A percentile compares a stretch with the other conserved stretches of the same genome.
phyloP scores from a whole-genome alignment of 2,888 invertebrate species.

The Lasioglossum marginatum region DNA sequence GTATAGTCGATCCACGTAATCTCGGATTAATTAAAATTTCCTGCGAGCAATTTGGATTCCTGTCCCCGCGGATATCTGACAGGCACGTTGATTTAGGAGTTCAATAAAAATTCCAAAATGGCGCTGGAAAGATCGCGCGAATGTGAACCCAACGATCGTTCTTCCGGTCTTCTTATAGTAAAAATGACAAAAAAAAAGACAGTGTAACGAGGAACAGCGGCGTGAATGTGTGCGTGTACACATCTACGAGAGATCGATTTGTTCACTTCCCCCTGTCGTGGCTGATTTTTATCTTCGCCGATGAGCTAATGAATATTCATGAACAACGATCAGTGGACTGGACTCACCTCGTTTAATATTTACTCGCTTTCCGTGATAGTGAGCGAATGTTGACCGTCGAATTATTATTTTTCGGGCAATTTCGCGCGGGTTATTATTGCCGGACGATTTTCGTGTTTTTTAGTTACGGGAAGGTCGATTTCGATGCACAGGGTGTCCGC shows the following conservation, averaged over 20 bases:
- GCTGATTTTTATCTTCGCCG: constrained; percentile 34
- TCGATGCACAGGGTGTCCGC: neutral
- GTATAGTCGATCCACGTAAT: constrained; percentile 34
- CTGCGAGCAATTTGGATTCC: constrained; percentile 37
- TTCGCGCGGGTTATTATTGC: neutral
- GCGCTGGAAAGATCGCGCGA: neutral
- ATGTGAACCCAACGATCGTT: neutral
- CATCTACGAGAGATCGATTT: neutral
- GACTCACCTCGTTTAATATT: constrained; percentile 39
- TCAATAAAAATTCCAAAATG: constrained; percentile 46
- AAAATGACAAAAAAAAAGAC: constrained; percentile 2
- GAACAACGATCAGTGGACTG: neutral
- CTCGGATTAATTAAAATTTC: constrained; percentile 46
- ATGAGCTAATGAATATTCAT: constrained; percentile 53
- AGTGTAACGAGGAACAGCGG: neutral
- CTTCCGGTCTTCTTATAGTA: neutral
- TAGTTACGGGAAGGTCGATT: constrained; percentile 8
- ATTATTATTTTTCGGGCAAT: constrained; percentile 3
- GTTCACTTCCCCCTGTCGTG: neutral
- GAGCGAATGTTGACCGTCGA: constrained; percentile 4
- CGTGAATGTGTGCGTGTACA: neutral
- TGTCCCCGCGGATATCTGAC: constrained; percentile 28
- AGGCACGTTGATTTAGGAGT: constrained; percentile 37
- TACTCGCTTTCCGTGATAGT: constrained; percentile 20
- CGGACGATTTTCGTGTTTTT: neutral